Evolutionary conservation across 2,113 vertebrate genomes (phyloP).

Genomic region (Mastomys coucha): DNA sequence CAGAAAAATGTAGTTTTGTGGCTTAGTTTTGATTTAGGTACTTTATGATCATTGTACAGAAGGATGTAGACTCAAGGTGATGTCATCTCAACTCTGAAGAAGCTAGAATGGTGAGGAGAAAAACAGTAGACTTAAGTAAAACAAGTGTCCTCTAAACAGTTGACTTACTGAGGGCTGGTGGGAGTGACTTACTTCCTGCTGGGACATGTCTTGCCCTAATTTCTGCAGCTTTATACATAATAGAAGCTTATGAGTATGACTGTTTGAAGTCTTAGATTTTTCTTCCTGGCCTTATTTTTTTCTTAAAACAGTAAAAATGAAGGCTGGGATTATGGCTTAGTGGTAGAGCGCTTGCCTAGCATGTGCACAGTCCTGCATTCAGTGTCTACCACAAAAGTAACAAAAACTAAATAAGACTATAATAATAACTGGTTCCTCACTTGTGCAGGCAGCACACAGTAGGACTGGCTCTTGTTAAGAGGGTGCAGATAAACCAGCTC

Average conservation of each 20-base stretch:
- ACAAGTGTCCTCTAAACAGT: background rate
- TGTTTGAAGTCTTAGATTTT: slow-evolving; percentile 41
- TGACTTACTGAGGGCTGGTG: background rate
- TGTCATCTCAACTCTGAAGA: background rate
- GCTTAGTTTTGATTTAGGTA: slow-evolving; percentile 6
- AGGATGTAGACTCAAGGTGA: background rate
- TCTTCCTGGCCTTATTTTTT: slow-evolving; percentile 26
- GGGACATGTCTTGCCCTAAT: slow-evolving; percentile 17
- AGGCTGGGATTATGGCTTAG: background rate
- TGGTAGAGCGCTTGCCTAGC: background rate
- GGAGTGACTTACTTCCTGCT: slow-evolving; percentile 24
- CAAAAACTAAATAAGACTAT: background rate
- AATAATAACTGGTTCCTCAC: background rate
- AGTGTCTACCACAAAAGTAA: background rate
- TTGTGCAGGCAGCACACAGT: background rate
- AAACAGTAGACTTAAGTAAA: slow-evolving; percentile 34
- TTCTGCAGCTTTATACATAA: slow-evolving; percentile 56
- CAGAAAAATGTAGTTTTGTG: slow-evolving; percentile 41
- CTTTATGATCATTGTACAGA: background rate
- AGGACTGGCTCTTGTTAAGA: background rate
- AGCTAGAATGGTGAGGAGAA: slow-evolving; percentile 22
- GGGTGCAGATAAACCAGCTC: background rate
- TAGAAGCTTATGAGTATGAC: slow-evolving; percentile 16
- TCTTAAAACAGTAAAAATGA: background rate
- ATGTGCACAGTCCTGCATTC: background rate